These are phyloP conservation scores for Melipona beecheii DNA, from an alignment of 2,888 invertebrate species.

Conservation along the genomic window DNA sequence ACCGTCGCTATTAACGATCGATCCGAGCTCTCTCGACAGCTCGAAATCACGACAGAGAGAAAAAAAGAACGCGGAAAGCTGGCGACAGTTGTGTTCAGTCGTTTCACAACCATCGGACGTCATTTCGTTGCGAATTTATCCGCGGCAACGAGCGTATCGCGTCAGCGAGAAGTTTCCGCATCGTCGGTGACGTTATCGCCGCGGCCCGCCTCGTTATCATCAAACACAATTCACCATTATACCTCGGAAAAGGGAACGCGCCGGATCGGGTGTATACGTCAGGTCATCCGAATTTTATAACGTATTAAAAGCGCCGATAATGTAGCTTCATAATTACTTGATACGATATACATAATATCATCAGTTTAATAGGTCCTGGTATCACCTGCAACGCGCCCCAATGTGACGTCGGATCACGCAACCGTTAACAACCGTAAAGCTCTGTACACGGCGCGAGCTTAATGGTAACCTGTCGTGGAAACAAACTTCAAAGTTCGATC, in stretches of 20 bases:
- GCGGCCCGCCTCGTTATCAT: slow-evolving; percentile 54
- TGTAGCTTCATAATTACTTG: slow-evolving; percentile 59
- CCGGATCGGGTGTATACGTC: slow-evolving; percentile 18
- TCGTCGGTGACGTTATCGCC: slow-evolving; percentile 55
- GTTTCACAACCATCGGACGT: slow-evolving; percentile 18
- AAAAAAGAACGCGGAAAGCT: slow-evolving; percentile 12
- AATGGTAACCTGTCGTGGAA: slow-evolving; percentile 33
- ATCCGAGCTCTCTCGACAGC: not conserved
- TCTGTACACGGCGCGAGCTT: slow-evolving; percentile 15
- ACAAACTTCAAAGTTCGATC: slow-evolving; percentile 41
- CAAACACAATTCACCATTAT: slow-evolving; percentile 63
- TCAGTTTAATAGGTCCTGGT: slow-evolving; percentile 61
- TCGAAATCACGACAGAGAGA: not conserved
- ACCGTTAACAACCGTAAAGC: slow-evolving; percentile 57
- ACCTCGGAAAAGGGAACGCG: slow-evolving; percentile 36
- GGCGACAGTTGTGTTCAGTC: slow-evolving; percentile 22
- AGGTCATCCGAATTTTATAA: slow-evolving; percentile 60
- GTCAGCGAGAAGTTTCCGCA: slow-evolving; percentile 53
- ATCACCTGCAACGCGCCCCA: slow-evolving; percentile 47
- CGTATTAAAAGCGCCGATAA: slow-evolving; percentile 65
- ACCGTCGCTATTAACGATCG: not conserved
- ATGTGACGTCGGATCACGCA: slow-evolving; percentile 45
- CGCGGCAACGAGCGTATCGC: slow-evolving; percentile 13
- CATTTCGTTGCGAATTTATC: slow-evolving; percentile 35
- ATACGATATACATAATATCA: slow-evolving; percentile 63